Percentiles rank a stretch among this genome's conserved stretches.
Conservation (phyloP, 2,888 invertebrate genomes). For the Habroteleia sp. region DNA sequence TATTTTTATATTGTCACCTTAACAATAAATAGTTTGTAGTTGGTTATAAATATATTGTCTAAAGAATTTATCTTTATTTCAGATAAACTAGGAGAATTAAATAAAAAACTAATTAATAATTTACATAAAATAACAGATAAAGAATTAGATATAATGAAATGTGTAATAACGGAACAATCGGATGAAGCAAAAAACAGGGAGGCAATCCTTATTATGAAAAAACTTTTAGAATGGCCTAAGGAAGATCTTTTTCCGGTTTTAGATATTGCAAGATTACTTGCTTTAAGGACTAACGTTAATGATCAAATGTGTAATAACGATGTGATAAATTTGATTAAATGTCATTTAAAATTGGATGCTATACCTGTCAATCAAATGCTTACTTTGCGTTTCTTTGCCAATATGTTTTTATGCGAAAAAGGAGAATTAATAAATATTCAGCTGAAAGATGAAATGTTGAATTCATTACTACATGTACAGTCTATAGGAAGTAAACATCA, state of each 20-base stretch:
- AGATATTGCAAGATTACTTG: conserved; percentile 92
- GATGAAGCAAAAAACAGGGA: conserved; percentile 61
- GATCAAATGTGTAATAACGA: conserved; percentile 81
- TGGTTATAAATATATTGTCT: too few species aligned
- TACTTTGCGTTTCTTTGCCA: conserved; percentile 89
- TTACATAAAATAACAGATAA: conserved; percentile 82
- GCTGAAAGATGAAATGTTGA: conserved; percentile 83
- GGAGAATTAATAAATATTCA: conserved; percentile 85
- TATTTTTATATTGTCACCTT: background rate
- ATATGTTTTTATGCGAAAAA: conserved; percentile 88
- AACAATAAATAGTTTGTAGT: too few species aligned
- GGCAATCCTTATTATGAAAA: conserved; percentile 67
- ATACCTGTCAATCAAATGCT: conserved; percentile 89
- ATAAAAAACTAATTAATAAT: conserved; percentile 84
- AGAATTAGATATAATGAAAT: conserved; percentile 85
- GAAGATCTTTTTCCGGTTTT: conserved; percentile 93
- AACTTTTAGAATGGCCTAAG: conserved; percentile 74
- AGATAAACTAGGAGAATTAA: conserved; percentile 85
- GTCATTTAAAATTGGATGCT: conserved; percentile 79
- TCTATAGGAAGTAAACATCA: conserved; percentile 84
- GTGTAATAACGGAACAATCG: conserved; percentile 81
- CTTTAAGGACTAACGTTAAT: conserved; percentile 87
- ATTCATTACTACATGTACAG: conserved; percentile 82
- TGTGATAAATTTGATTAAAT: conserved; percentile 80
- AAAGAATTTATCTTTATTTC: too few species aligned